phyloP scores from a whole-genome alignment of 1,140 invertebrate species.

The Charaxes varanes region DNA sequence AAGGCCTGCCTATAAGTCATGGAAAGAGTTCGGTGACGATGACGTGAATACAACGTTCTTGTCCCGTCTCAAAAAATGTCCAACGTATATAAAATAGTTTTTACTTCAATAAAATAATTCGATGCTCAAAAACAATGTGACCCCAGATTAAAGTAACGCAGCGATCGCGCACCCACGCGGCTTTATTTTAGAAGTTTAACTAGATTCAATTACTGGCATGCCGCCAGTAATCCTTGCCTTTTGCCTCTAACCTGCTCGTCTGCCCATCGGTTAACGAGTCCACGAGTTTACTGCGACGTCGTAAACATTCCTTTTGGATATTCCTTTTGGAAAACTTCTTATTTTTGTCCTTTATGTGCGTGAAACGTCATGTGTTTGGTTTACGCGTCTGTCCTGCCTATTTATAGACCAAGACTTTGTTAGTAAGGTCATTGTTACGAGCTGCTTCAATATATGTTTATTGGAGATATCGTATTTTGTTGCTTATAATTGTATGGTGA shows the following conservation, averaged over 20 bases:
- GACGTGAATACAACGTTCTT: too few relatives aligned
- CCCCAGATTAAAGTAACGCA: conserved; percentile 15
- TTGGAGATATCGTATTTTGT: too few relatives aligned
- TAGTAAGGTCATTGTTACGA: conserved; percentile 7
- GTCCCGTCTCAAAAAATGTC: too few relatives aligned
- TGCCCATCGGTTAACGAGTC: conserved; percentile 28
- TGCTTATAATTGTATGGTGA: too few relatives aligned
- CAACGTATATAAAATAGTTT: too few relatives aligned
- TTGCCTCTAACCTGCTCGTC: not conserved
- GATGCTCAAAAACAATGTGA: too few relatives aligned
- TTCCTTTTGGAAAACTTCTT: conserved; percentile 8
- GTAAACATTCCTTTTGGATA: conserved; percentile 46
- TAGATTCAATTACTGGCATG: conserved; percentile 21
- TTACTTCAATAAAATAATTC: too few relatives aligned
- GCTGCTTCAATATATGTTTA: not conserved
- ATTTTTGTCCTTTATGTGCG: not conserved
- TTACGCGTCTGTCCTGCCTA: conserved; percentile 1
- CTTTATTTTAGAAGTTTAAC: conserved; percentile 22
- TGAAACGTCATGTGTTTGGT: conserved; percentile 3
- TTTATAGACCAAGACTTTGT: conserved; percentile 6
- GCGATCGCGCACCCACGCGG: conserved; percentile 17
- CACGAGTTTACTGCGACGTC: conserved; percentile 27
- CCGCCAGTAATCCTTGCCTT: conserved; percentile 16
- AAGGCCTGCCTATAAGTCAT: too few relatives aligned
- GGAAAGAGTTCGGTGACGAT: too few relatives aligned